Base-by-base conservation (phyloP, 2,113 vertebrate genomes). In the Rynchops niger region DNA sequence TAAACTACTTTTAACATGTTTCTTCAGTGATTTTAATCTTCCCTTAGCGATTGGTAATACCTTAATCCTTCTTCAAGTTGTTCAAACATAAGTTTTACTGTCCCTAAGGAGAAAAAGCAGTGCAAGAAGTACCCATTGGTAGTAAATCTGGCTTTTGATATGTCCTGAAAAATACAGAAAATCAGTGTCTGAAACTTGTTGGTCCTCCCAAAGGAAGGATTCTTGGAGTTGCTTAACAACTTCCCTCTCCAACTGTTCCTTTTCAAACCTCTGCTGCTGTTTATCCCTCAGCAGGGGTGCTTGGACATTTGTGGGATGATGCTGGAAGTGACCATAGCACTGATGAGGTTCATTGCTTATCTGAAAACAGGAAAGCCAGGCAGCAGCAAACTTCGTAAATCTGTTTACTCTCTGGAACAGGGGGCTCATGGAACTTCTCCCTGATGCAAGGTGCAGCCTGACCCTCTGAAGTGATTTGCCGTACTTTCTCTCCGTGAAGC, bases 191-290 rank as follows among this genome's bases (percentile, higher is more conserved):
- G 82, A 17, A 74, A 13, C 50, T 88, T 1, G 1, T 62, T 89
- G 73, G 22, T 76, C 45, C 61, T 96, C 66, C 40, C 11, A 76
- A 67, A 34, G 61, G 66, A 76, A 72, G 49, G 27, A 65, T 94
- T 89, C 2, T 16, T 90, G 49, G 45, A 82, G 70, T 42, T 82
- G 11, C 66, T 92, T 49, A 76, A 71, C 27, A 82, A 10, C 19
- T 61, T 12, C 30, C 40, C 67, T 82, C 29, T 71, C 87, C 95
- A 94, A 90, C 56, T 96, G 95, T 90, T 90, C 49, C 6, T 25
- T 90, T 71, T 97, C 90, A 87, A 72, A 65, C 30, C 40, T 72
- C 25, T 90, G 25, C 56, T 56, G 61, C 90, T 96, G 84, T 96
- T 96, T 96, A 94, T 96, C 26, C 62, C 49, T 82, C 52, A 43